Percentiles rank a stretch among this genome's conserved stretches.
Evolutionary conservation across 2,888 invertebrate species (phyloP).

Genomic region (Drosophila lutescens): DNA sequence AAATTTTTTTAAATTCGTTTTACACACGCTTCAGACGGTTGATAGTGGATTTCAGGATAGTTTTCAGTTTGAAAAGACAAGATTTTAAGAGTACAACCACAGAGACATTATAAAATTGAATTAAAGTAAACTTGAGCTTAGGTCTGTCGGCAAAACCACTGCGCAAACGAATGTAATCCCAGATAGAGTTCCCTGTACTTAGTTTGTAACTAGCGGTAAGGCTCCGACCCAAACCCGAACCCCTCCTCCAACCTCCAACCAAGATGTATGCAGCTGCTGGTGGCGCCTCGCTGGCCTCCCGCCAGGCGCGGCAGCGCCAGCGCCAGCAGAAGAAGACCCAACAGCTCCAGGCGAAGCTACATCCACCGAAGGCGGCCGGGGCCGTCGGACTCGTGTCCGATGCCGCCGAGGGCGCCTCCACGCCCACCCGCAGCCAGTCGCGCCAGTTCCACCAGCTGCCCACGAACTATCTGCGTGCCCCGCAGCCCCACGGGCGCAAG

Average conservation of each 20-base stretch:
- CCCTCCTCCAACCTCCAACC: conserved; percentile 6
- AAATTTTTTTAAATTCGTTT: conserved; percentile 62
- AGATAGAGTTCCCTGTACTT: not conserved
- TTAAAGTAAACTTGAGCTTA: conserved; percentile 9
- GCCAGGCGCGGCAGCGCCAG: conserved; percentile 89
- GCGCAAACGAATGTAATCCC: conserved; percentile 25
- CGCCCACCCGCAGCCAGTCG: conserved; percentile 82
- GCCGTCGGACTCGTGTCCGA: conserved; percentile 67
- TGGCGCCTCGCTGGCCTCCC: conserved; percentile 93
- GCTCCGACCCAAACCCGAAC: not conserved
- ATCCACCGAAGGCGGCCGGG: conserved; percentile 84
- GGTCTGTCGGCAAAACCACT: conserved; percentile 9
- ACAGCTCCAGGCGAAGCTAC: conserved; percentile 85
- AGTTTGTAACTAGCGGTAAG: conserved; percentile 30
- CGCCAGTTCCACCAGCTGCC: conserved; percentile 87
- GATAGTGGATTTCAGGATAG: conserved; percentile 20
- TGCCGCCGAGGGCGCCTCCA: conserved; percentile 76
- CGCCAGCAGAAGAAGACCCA: conserved; percentile 85
- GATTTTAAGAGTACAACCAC: not conserved
- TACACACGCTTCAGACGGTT: conserved; percentile 60
- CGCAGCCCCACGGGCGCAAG: conserved; percentile 83
- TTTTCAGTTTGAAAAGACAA: not conserved
- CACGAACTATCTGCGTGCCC: conserved; percentile 84
- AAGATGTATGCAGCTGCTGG: conserved; percentile 95
- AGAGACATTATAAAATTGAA: not conserved